A percentile compares a stretch with the other conserved stretches of the same genome.
Evolutionary conservation across 2,797 vertebrate species (phyloP).

Genomic region (Anabas testudineus): DNA sequence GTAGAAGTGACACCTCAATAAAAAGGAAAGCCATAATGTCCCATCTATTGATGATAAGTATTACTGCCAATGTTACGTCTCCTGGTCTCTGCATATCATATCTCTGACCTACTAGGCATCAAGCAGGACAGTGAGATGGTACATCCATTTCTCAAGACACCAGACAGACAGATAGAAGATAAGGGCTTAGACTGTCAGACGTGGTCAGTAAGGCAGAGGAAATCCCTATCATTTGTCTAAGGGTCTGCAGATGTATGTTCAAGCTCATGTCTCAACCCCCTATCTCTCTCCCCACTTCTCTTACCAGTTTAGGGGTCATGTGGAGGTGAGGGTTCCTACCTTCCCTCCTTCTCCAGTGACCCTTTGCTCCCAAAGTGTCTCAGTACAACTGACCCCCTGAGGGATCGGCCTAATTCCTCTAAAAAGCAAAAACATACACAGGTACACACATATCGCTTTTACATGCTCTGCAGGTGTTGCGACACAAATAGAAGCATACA

Average conservation of each 20-base stretch:
- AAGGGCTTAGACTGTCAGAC: conserved; percentile 71
- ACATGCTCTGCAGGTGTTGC: conserved; percentile 69
- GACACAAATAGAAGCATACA: conserved; percentile 32
- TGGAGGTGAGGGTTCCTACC: conserved; percentile 69
- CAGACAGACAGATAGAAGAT: conserved; percentile 69
- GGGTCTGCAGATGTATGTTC: conserved; percentile 78
- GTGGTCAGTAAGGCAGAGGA: conserved; percentile 73
- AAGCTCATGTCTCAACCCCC: conserved; percentile 77
- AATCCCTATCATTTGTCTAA: conserved; percentile 81
- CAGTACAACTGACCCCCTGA: conserved; percentile 67
- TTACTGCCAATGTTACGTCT: conserved; percentile 17
- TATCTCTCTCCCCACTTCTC: conserved; percentile 34
- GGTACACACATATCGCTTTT: conserved; percentile 54
- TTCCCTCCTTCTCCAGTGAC: conserved; percentile 64
- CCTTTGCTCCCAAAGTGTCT: conserved; percentile 72
- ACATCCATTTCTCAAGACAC: conserved; percentile 33
- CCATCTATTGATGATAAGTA: conserved; percentile 5
- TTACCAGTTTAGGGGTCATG: conserved; percentile 73
- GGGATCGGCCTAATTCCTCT: conserved; percentile 69
- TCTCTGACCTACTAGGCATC: conserved; percentile 34
- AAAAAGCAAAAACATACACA: conserved; percentile 51
- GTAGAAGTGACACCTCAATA: neutral
- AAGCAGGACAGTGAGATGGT: conserved; percentile 13
- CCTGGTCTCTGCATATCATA: conserved; percentile 41
- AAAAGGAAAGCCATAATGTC: conserved; percentile 10